Percentiles rank a stretch among this genome's conserved stretches.
Conservation (phyloP, 2,888 invertebrate genomes). For the Lacanobia oleracea region DNA sequence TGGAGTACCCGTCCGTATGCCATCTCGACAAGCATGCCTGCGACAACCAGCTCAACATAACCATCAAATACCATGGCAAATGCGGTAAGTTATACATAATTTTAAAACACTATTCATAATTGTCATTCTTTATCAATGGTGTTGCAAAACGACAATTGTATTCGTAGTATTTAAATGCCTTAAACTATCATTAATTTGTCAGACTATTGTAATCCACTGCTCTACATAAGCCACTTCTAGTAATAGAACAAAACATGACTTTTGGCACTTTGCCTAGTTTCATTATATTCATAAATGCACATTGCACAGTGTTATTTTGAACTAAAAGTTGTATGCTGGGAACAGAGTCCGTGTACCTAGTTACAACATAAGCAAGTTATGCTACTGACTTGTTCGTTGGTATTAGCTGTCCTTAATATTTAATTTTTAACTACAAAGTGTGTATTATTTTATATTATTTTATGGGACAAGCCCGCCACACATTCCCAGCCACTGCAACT, state of each 20-base stretch:
- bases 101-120: background rate
- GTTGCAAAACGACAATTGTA: background rate
- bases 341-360: conserved; percentile 4
- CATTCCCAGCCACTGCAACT: too few relatives aligned
- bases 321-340: conserved; percentile 34
- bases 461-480: too few relatives aligned
- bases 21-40: conserved; percentile 96
- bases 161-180: background rate
- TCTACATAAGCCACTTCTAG: background rate
- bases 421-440: conserved; percentile 15
- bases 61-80: conserved; percentile 95
- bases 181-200: background rate
- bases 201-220: background rate
- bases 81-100: conserved; percentile 92
- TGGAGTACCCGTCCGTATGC: conserved; percentile 96
- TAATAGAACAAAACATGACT: background rate
- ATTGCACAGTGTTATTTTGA: background rate
- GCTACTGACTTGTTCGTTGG: conserved; percentile 9
- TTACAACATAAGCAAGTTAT: conserved; percentile 24
- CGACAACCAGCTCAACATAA: conserved; percentile 93
- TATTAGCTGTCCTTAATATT: conserved; percentile 17
- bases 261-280: conserved; percentile 22
- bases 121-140: background rate
- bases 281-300: conserved; percentile 35
- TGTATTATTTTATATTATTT: conserved; percentile 16